Evolutionary conservation across 2,888 invertebrate species (phyloP), one percentile per base, ranked within the genome.

Genomic region (Nomada flava): DNA sequence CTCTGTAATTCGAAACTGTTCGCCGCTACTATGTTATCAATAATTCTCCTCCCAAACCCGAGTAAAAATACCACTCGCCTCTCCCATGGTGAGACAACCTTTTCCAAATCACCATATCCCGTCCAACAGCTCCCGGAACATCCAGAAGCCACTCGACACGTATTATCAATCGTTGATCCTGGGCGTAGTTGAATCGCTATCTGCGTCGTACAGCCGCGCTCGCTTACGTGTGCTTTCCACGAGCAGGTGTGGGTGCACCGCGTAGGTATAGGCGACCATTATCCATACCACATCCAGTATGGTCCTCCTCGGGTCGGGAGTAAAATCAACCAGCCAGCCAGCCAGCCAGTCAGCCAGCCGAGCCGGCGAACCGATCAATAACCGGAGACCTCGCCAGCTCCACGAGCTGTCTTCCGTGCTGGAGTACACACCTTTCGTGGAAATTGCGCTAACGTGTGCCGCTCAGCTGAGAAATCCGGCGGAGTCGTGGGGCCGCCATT

Each of bases 261-360:
- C 50, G 67, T 76, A 84, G 64, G 71, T 84, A 86, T 83, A 86
- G 75, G 63, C 85, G 70, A 85, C 69, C 79, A 76, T 81, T 90
- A 89, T 89, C 87, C 89, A 87, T 88, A 88, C 85, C 85, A 89
- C 90, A 90, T 89, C 87, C 87, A 89, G 86, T 86, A 91, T 92
- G 92, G 92, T 93, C 92, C 92, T 90, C 88, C 91, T 92, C 91
- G 87, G 87, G 87, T 80, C 87, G 90, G 80, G 92, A 92, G 91
- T 91, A 91, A 92, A 92, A 92, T 91, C 84, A 87, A 76, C 90
- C 89, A 89, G 89, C 88, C 81, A 86, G 85, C 77, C 81, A 82
- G 87, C 78, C 76, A 81, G 26, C 23, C 23, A 23, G 23, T 36
- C 36, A 55, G 64, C n/a, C 71, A 79, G 72, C 81, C 83, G 57